phyloP scores from a whole-genome alignment of 2,797 vertebrate genomes.

The Cygnus olor region DNA sequence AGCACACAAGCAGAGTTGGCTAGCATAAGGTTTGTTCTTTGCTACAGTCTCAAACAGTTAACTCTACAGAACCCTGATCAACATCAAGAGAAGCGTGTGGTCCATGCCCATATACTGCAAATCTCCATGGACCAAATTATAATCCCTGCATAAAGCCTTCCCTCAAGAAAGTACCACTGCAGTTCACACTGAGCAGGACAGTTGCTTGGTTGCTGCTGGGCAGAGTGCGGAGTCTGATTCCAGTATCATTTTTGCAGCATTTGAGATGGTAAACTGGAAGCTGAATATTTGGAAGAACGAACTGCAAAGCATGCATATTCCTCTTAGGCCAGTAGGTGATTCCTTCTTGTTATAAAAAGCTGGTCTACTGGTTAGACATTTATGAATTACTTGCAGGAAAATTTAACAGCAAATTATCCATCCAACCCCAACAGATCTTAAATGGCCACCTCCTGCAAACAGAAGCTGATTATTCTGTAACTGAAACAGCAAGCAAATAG shows the following conservation, averaged over 20 bases:
- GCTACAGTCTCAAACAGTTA: background rate
- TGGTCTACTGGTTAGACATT: background rate
- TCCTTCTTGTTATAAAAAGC: background rate
- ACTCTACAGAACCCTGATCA: background rate
- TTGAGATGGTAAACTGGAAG: background rate
- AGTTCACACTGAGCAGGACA: background rate
- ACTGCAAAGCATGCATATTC: background rate
- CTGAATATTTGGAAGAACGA: background rate
- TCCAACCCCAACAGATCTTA: background rate
- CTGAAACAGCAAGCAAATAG: background rate
- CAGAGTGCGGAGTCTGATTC: background rate
- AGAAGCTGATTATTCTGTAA: background rate
- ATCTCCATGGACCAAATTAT: background rate
- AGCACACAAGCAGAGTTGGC: background rate
- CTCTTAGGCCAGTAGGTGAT: rapidly evolving
- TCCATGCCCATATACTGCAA: background rate
- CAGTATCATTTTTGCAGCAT: background rate
- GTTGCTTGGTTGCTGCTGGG: background rate
- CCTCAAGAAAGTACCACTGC: background rate
- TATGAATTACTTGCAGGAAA: background rate
- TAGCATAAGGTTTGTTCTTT: background rate
- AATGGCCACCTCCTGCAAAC: background rate
- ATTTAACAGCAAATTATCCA: background rate
- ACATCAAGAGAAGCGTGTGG: background rate
- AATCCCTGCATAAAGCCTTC: background rate